Conservation (phyloP, 2,888 invertebrate species). For the Homarus gammarus region DNA sequence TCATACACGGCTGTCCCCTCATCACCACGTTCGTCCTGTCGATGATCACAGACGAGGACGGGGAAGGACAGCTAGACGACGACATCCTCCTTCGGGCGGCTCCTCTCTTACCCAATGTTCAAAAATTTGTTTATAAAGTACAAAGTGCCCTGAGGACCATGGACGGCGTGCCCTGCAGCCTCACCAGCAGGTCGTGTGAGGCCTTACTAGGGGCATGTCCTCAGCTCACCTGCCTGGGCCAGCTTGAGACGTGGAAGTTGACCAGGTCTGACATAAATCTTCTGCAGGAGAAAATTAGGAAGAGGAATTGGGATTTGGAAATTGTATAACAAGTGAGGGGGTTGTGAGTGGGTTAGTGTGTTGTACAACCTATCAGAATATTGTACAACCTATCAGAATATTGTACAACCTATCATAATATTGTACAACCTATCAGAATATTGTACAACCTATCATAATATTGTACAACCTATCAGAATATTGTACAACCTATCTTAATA, state of each 20-base stretch:
- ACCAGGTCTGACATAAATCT: constrained; percentile 40
- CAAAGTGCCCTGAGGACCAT: constrained; percentile 53
- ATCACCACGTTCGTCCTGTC: constrained; percentile 58
- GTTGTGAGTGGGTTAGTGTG: too few relatives aligned
- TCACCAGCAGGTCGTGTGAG: constrained; percentile 56
- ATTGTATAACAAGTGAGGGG: constrained; percentile 19
- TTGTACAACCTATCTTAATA: too few relatives aligned
- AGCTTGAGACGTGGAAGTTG: constrained; percentile 61
- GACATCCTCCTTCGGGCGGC: constrained; percentile 39
- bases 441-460: too few relatives aligned
- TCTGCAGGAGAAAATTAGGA: constrained; percentile 43
- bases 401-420: too few relatives aligned
- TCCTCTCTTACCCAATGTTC: constrained; percentile 42
- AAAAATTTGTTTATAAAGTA: constrained; percentile 68
- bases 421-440: too few relatives aligned
- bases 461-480: too few relatives aligned
- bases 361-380: too few relatives aligned
- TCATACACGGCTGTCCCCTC: constrained; percentile 50
- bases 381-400: too few relatives aligned
- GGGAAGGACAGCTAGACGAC: constrained; percentile 50
- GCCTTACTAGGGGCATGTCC: constrained; percentile 50
- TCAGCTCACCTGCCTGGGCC: constrained; percentile 47
- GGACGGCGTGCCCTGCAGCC: constrained; percentile 50
- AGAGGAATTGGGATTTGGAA: constrained; percentile 60
- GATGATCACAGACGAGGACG: constrained; percentile 64